phyloP scores from a whole-genome alignment of 1,140 invertebrate species.

The Aradophagus sp. region DNA sequence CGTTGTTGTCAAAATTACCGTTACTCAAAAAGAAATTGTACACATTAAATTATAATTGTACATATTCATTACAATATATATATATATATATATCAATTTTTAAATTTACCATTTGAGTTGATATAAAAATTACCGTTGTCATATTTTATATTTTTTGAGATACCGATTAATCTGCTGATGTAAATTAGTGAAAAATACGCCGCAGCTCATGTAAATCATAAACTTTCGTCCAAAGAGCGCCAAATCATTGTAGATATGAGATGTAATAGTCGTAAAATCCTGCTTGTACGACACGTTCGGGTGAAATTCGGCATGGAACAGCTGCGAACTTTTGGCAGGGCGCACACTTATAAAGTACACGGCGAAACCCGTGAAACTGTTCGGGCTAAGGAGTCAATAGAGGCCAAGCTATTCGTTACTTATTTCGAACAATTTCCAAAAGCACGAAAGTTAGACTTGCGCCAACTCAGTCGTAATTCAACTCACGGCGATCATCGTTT shows the following conservation, averaged over 20 bases:
- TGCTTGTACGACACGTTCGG: constrained; percentile 37
- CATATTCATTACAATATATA: too few relatives aligned
- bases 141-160: too few relatives aligned
- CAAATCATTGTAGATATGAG: constrained; percentile 37
- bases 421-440: constrained; percentile 39
- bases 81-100: too few relatives aligned
- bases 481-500: constrained; percentile 12
- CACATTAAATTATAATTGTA: too few relatives aligned
- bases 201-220: constrained; percentile 24
- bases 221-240: constrained; percentile 27
- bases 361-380: constrained; percentile 38
- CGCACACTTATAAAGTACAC: constrained; percentile 40
- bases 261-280: constrained; percentile 36
- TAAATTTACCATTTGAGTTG: background rate
- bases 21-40: too few relatives aligned
- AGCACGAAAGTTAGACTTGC: constrained; percentile 20
- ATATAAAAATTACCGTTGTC: too few relatives aligned
- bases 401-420: constrained; percentile 41
- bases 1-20: too few relatives aligned
- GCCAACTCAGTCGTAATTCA: constrained; percentile 23
- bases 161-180: too few relatives aligned
- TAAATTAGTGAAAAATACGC: constrained; percentile 6
- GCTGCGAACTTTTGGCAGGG: constrained; percentile 46
- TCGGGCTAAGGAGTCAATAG: constrained; percentile 32
- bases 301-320: constrained; percentile 50